A percentile compares a stretch with the other conserved stretches of the same genome.
Conservation (phyloP, 1,140 invertebrate species). For the Drosophila pallidifrons region DNA sequence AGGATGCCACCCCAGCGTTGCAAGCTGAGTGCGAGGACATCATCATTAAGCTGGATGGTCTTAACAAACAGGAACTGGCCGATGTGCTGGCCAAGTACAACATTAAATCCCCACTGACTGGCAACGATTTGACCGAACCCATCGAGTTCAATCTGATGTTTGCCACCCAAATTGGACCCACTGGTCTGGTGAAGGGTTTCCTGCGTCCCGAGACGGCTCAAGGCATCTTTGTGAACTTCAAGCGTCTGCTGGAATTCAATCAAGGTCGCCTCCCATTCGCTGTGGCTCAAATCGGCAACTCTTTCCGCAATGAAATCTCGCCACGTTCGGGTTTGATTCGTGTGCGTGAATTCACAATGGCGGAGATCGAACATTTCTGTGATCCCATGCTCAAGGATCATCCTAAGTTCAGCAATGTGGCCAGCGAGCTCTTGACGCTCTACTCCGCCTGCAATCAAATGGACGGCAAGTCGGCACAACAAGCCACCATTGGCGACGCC, state of each 20-base stretch:
- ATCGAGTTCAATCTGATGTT: conserved; percentile 99
- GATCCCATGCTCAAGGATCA: conserved; percentile 95
- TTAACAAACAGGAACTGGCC: conserved; percentile 95
- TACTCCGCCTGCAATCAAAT: conserved; percentile 99
- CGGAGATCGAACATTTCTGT: conserved; percentile 99
- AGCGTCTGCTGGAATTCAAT: conserved; percentile 97
- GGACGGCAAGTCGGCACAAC: conserved; percentile 93
- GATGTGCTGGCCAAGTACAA: conserved; percentile 93
- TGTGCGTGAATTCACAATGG: conserved; percentile 99
- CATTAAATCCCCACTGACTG: conserved; percentile 97
- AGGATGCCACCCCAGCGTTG: conserved; percentile 90
- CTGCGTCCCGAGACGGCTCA: conserved; percentile 99
- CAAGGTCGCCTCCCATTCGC: conserved; percentile 98
- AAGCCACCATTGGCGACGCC: conserved; percentile 91
- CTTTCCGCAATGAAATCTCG: conserved; percentile 99
- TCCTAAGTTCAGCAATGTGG: conserved; percentile 94
- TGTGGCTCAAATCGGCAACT: conserved; percentile 97
- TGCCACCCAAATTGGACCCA: conserved; percentile 97
- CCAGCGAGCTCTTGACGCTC: conserved; percentile 90
- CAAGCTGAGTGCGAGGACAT: conserved; percentile 93
- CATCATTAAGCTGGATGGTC: conserved; percentile 93
- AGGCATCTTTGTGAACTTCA: conserved; percentile 99
- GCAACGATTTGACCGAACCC: conserved; percentile 97
- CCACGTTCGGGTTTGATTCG: conserved; percentile 98
- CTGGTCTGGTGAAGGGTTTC: conserved; percentile 96